Evolutionary conservation across 2,797 vertebrate species (phyloP).

Genomic region (Chelmon rostratus): DNA sequence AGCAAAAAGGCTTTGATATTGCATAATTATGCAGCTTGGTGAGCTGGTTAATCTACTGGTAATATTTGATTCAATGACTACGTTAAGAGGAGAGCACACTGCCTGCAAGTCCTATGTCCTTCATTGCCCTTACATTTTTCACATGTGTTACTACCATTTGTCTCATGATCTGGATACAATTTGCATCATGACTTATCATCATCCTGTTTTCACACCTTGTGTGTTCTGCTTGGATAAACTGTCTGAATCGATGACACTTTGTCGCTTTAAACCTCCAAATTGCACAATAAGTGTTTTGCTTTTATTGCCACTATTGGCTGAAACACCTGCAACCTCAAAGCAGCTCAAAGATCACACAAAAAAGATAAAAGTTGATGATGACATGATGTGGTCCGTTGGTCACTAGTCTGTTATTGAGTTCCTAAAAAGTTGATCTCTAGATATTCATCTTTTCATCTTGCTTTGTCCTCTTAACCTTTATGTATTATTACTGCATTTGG

Average conservation of each 20-base stretch:
- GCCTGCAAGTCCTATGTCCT: not conserved
- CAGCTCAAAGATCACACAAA: not conserved
- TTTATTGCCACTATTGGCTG: not conserved
- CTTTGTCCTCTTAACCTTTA: conserved; percentile 4
- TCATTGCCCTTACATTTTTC: not conserved
- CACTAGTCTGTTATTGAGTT: not conserved
- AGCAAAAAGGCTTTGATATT: conserved; percentile 29
- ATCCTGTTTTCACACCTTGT: conserved; percentile 17
- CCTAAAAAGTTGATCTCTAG: not conserved
- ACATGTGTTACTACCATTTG: conserved; percentile 3
- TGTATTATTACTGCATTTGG: not conserved
- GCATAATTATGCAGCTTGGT: not conserved
- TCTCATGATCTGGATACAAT: conserved; percentile 18
- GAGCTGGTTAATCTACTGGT: conserved; percentile 11
- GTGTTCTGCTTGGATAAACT: not conserved
- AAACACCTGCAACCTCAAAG: not conserved
- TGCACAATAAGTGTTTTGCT: not conserved
- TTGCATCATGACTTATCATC: not conserved
- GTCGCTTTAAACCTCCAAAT: not conserved
- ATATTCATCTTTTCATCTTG: not conserved
- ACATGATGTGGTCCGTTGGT: not conserved
- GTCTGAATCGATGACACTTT: not conserved
- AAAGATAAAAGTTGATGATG: not conserved
- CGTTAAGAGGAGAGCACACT: not conserved
- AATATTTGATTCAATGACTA: conserved; percentile 15